phyloP scores from a whole-genome alignment of 2,888 invertebrate genomes.

The Abrostola tripartita region DNA sequence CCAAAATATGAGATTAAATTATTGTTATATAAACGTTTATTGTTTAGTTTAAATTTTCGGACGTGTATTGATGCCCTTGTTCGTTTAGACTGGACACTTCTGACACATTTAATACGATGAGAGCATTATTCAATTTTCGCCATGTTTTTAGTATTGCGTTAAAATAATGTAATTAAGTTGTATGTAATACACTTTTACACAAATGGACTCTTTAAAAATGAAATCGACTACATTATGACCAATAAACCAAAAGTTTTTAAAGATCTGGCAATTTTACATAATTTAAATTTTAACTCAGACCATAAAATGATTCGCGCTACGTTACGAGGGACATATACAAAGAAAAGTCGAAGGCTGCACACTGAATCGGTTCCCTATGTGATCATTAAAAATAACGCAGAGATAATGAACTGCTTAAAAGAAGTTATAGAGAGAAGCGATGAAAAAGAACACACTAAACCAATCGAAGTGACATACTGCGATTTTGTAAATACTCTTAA shows the following conservation, averaged over 20 bases:
- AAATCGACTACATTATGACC: constrained; percentile 33
- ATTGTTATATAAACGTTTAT: constrained; percentile 58
- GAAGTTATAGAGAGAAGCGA: constrained; percentile 3
- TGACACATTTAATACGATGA: constrained; percentile 30
- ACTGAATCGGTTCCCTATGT: neutral
- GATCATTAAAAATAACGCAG: constrained; percentile 5
- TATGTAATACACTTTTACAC: neutral
- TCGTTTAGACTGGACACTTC: constrained; percentile 26
- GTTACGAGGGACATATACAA: neutral
- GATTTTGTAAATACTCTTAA: constrained; percentile 17
- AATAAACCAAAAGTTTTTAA: constrained; percentile 18
- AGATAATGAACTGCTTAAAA: constrained; percentile 7
- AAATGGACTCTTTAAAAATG: constrained; percentile 20
- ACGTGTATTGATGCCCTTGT: constrained; percentile 48
- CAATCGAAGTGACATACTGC: constrained; percentile 8
- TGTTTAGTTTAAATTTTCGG: constrained; percentile 51
- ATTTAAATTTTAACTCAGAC: constrained; percentile 16
- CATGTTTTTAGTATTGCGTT: neutral
- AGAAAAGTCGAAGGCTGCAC: neutral
- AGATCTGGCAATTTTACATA: constrained; percentile 7
- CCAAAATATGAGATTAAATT: constrained; percentile 65
- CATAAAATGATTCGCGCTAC: constrained; percentile 9
- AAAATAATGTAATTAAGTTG: neutral
- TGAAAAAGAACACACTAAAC: constrained; percentile 7
- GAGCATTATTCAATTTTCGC: constrained; percentile 39